phyloP scores from a whole-genome alignment of 2,888 invertebrate genomes.

The Catonia carolina region DNA sequence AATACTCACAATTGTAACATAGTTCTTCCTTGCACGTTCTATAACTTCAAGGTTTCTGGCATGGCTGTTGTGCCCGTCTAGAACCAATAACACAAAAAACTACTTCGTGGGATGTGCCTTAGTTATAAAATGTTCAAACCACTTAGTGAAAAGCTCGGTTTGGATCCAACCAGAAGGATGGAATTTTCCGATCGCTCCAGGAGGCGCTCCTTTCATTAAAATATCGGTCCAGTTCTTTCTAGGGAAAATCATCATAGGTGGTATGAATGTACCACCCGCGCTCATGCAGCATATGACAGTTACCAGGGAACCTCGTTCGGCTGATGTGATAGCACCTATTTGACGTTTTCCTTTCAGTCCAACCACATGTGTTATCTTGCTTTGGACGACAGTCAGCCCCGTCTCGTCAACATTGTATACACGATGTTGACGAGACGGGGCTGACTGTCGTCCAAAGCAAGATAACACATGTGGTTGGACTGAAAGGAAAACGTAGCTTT shows the following conservation, averaged over 20 bases:
- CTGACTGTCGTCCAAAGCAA: constrained; percentile 37
- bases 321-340: constrained; percentile 37
- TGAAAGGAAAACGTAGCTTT: constrained; percentile 38
- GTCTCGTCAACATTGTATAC: constrained; percentile 40
- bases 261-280: constrained; percentile 38
- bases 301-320: constrained; percentile 38
- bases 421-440: constrained; percentile 39
- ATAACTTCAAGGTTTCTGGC: constrained; percentile 27
- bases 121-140: constrained; percentile 37
- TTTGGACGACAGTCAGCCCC: constrained; percentile 38
- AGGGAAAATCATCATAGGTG: constrained; percentile 39
- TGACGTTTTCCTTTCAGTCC: constrained; percentile 38
- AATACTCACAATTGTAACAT: constrained; percentile 23
- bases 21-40: constrained; percentile 19
- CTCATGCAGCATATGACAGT: constrained; percentile 37
- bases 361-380: constrained; percentile 35
- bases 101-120: constrained; percentile 32
- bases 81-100: constrained; percentile 30
- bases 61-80: constrained; percentile 29
- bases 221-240: constrained; percentile 37
- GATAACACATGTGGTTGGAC: constrained; percentile 35
- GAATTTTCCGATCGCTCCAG: constrained; percentile 34
- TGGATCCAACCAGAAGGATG: constrained; percentile 39
- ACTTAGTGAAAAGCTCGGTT: constrained; percentile 36
- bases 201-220: constrained; percentile 37